phyloP scores from a whole-genome alignment of 2,113 vertebrate species.

The Ceyx melanurus region DNA sequence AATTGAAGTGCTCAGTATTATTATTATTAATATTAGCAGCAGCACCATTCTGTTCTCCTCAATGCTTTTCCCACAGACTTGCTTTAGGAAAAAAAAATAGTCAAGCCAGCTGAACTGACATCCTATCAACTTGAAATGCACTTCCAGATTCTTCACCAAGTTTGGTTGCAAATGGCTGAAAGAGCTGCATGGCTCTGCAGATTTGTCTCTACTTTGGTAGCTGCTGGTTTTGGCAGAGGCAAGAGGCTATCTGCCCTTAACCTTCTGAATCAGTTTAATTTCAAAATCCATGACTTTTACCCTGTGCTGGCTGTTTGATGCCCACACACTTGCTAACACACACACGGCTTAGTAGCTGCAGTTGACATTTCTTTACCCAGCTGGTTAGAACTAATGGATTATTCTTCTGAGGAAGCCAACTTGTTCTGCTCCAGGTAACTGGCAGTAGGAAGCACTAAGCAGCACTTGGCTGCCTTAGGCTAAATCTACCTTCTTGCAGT shows the following conservation, averaged over 20 bases:
- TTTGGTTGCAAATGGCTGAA: slow-evolving; percentile 33
- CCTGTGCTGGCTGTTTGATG: not conserved
- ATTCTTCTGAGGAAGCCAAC: not conserved
- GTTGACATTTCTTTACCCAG: not conserved
- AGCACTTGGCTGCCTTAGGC: not conserved
- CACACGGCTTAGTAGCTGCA: not conserved
- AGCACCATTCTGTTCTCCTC: slow-evolving; percentile 17
- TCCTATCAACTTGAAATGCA: not conserved
- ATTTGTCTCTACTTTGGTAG: not conserved
- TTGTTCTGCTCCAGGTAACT: not conserved
- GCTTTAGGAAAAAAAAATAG: not conserved
- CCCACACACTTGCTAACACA: not conserved
- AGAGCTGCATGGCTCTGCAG: slow-evolving; percentile 8
- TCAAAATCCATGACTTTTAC: slow-evolving; percentile 4
- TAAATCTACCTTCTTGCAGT: not conserved
- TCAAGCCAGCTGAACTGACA: slow-evolving; percentile 5
- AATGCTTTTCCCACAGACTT: slow-evolving; percentile 37
- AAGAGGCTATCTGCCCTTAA: not conserved
- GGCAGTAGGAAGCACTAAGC: not conserved
- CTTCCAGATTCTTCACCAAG: not conserved
- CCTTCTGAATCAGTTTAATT: slow-evolving; percentile 5
- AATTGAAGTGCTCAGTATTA: slow-evolving; percentile 45
- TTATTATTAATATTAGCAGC: slow-evolving; percentile 58
- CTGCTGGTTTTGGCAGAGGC: not conserved
- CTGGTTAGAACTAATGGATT: not conserved